These are phyloP conservation scores for Suillia variegata DNA, from an alignment of 2,888 invertebrate species.

Conservation along the genomic window DNA sequence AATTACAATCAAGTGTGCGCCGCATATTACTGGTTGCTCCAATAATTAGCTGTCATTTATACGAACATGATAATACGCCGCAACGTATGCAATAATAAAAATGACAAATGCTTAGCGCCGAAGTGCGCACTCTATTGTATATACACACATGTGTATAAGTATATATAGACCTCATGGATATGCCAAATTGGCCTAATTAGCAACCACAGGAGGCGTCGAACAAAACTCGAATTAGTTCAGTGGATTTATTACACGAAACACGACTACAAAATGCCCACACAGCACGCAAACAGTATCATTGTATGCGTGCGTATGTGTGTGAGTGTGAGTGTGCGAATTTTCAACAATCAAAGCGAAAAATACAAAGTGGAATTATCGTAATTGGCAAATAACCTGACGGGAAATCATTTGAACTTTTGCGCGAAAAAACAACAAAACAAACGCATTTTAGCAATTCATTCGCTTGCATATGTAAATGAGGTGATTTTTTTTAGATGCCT, in stretches of 20 bases:
- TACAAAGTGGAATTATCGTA: constrained; percentile 1
- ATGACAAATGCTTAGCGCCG: neutral
- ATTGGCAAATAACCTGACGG: constrained; percentile 31
- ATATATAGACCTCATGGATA: too few species aligned
- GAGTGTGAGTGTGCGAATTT: too few species aligned
- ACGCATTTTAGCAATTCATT: neutral
- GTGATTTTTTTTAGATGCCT: neutral
- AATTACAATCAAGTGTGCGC: too few species aligned
- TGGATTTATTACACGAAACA: neutral
- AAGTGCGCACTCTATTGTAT: too few species aligned
- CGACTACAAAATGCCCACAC: neutral
- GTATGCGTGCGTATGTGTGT: neutral
- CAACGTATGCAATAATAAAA: neutral
- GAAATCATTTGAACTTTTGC: constrained; percentile 21
- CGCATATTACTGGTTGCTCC: too few species aligned
- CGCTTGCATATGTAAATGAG: neutral
- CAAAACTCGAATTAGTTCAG: neutral
- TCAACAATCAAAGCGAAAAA: neutral
- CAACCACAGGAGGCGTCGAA: neutral
- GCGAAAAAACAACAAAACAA: neutral
- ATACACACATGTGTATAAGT: too few species aligned
- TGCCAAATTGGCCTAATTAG: neutral
- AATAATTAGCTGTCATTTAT: too few species aligned
- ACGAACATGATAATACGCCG: too few species aligned
- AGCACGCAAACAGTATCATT: neutral